Evolutionary conservation across 1,140 invertebrate species (phyloP), one percentile per base, ranked within the genome.

Genomic region (Diorhabda carinulata): DNA sequence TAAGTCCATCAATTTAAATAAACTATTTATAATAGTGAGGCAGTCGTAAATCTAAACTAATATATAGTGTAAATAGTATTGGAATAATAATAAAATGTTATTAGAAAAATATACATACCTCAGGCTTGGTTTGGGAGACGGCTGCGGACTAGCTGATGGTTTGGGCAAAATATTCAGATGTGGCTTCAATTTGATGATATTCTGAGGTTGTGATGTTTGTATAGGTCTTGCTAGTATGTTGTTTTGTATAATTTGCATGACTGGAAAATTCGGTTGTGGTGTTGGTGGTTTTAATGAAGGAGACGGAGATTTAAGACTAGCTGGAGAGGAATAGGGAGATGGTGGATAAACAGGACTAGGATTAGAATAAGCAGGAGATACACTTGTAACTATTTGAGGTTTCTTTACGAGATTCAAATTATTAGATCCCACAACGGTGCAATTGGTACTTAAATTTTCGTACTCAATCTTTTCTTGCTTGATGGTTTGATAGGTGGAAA

Each of bases 121-220:
- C 10, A 78, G 76, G 72, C 78, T 79, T 6, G 77, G 78, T 72
- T 80, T 79, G 25, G 78, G 80, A 43, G 75, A 76, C 9, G 75
- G 76, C 69, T 79, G 78, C 25, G 76, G 77, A 75, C 77, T 78
- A 59, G 79, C 78, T 67, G 75, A 72, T 40, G 80, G 80, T 70
- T 81, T 81, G 2, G 80, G 80, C 63, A 81, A 74, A 69, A 81
- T 81, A 74, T 81, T 81, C 52, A 80, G 73, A 70, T 80, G 80
- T 45, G 79, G 79, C 61, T 81, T 81, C 43, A 81, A 70, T 68
- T 81, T 81, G 56, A 81, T 80, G 40, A 80, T 74, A 68, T 79
- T 80, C 62, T 79, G 77, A 9, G 74, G 69, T 61, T 76, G 75
- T n/a, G 68, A 70, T 45, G 76, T 73, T 68, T 79, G 74, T 9